Evolutionary conservation across 2,797 vertebrate species (phyloP), one percentile per base, ranked within the genome.

Genomic region (Ctenosaura bakeri): DNA sequence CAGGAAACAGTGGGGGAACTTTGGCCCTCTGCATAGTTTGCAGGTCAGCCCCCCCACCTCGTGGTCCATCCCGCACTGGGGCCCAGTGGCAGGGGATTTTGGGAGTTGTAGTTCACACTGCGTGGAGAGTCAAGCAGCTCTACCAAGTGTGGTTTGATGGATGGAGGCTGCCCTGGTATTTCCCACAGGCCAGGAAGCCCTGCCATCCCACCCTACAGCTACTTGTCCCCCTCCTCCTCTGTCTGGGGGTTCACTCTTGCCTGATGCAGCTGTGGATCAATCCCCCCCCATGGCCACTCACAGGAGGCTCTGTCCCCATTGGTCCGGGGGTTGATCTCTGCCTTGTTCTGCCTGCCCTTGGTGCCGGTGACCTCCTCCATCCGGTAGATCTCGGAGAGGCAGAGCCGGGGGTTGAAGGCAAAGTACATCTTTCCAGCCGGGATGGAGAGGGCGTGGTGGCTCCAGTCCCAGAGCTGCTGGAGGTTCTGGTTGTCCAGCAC

Each of bases 401-500:
- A 98, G 46, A 98, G 97, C 90, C 97, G 97, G 26, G 98, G 98
- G 86, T 98, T 98, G 95, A 98, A 98, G 9, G 97, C 97, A 0
- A 98, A 98, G 88, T 98, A 98, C 90, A 98, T 95, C 92, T 97
- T 98, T 81, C 98, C 98, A 59, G 96, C 94, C 0, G 97, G 97
- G 77, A 98, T 98, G 91, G 96, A 95, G 64, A 98, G 97, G 2
- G 92, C 52, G 8, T 96, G 96, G 3, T 97, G 95, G 90, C 92
- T 96, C 97, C 97, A 97, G 90, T 98, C 94, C 94, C 98, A 98
- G 66, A 98, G 93, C 94, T 97, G 97, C 92, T 98, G 97, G 4
- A 98, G 94, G 89, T 98, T 98, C 94, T 97, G 98, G 92, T 98
- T 98, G 94, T 98, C 98, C 94, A 98, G 91, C 13, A 98, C 97